Conservation (phyloP, 2,113 vertebrate species). For the Phrynosoma platyrhinos region DNA sequence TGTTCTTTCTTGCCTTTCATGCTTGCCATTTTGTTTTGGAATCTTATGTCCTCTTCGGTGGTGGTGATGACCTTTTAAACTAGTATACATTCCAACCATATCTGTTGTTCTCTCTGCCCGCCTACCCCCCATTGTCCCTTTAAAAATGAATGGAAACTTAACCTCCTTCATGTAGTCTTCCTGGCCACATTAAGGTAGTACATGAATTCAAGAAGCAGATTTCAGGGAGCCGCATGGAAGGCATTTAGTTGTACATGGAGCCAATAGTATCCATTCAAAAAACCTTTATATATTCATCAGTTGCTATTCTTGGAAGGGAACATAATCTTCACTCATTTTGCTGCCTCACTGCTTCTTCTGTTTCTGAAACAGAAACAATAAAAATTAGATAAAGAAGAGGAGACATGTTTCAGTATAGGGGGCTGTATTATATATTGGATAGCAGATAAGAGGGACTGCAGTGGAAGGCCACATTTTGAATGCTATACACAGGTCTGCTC, state of each 20-base stretch:
- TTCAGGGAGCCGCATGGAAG: not conserved
- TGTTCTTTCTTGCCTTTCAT: slow-evolving; percentile 19
- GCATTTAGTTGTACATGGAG: not conserved
- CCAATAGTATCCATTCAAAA: not conserved
- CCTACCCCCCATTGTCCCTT: not conserved
- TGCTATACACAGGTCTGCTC: not conserved
- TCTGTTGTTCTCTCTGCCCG: not conserved
- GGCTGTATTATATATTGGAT: not conserved
- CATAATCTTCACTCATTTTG: not conserved
- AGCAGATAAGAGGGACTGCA: not conserved
- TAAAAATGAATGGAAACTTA: slow-evolving; percentile 9
- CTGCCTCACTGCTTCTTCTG: not conserved
- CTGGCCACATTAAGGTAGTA: not conserved
- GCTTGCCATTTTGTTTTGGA: slow-evolving; percentile 8
- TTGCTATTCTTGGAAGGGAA: not conserved
- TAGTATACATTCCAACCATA: slow-evolving; percentile 15
- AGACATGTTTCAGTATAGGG: not conserved
- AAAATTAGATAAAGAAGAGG: too few relatives aligned
- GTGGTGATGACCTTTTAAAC: not conserved
- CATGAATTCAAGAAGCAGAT: not conserved
- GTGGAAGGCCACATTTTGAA: not conserved
- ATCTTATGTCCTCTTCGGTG: not conserved
- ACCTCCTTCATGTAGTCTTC: not conserved
- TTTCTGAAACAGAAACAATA: not conserved
- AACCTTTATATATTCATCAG: not conserved